Conservation (phyloP, 1,140 invertebrate genomes). For the Frieseomelitta varia region DNA sequence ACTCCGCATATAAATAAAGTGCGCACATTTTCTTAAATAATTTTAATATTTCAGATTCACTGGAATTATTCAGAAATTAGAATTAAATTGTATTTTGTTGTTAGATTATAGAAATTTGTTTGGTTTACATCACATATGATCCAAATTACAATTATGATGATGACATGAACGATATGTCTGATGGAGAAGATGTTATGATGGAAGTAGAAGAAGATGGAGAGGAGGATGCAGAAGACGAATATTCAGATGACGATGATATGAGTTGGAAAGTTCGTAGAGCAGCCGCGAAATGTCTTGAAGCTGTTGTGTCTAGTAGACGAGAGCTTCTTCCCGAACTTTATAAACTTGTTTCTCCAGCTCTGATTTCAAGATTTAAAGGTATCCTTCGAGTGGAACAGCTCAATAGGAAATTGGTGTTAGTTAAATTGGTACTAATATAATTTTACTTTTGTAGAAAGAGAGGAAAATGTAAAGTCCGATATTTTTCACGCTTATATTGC, state of each 20-base stretch:
- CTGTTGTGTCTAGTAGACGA: slow-evolving; percentile 94
- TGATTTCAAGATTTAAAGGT: slow-evolving; percentile 97
- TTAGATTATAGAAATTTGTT: slow-evolving; percentile 93
- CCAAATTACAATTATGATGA: slow-evolving; percentile 99
- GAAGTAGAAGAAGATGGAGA: slow-evolving; percentile 87
- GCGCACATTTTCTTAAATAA: slow-evolving; percentile 38
- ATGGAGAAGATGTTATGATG: slow-evolving; percentile 86
- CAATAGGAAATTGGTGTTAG: neutral
- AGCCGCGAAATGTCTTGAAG: slow-evolving; percentile 98
- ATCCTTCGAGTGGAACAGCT: slow-evolving; percentile 32
- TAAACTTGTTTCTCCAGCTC: slow-evolving; percentile 91
- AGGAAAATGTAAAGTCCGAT: slow-evolving; percentile 99
- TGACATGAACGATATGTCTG: slow-evolving; percentile 85
- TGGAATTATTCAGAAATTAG: slow-evolving; percentile 5
- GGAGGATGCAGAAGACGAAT: slow-evolving; percentile 94
- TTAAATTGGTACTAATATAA: slow-evolving; percentile 20
- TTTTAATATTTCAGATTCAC: neutral
- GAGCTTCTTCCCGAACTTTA: slow-evolving; percentile 96
- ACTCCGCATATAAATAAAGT: slow-evolving; percentile 93
- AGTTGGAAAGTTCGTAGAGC: slow-evolving; percentile 98
- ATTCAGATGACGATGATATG: slow-evolving; percentile 99
- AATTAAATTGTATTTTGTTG: slow-evolving; percentile 51
- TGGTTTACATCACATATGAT: slow-evolving; percentile 97
- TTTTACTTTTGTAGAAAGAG: slow-evolving; percentile 88
- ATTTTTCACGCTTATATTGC: slow-evolving; percentile 98